These are phyloP conservation scores for Junonia oenone DNA, from an alignment of 2,888 invertebrate species.

Conservation along the genomic window DNA sequence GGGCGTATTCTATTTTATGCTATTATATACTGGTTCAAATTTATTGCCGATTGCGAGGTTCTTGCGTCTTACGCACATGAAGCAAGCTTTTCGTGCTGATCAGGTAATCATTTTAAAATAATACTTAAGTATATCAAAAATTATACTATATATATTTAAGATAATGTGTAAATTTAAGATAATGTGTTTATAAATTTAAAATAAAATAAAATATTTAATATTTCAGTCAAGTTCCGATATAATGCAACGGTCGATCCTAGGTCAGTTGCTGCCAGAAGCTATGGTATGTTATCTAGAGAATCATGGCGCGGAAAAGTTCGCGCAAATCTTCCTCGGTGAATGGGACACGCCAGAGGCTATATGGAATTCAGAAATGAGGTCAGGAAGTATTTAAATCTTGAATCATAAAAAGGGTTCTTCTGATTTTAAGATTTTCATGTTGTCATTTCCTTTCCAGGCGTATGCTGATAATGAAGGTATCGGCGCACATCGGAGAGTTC, in stretches of 20 bases:
- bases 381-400: background rate
- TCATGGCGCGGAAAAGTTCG: conserved; percentile 98
- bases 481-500: conserved; percentile 98
- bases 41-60: conserved; percentile 96
- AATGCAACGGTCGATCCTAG: conserved; percentile 94
- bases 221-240: conserved; percentile 84
- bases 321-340: conserved; percentile 97
- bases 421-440: background rate
- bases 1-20: conserved; percentile 98
- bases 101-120: conserved; percentile 85
- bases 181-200: too few species aligned
- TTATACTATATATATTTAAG: too few species aligned
- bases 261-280: conserved; percentile 97
- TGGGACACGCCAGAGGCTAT: conserved; percentile 99
- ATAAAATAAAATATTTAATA: too few species aligned
- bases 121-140: too few species aligned
- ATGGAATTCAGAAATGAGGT: conserved; percentile 99
- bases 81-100: conserved; percentile 95
- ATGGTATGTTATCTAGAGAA: conserved; percentile 99
- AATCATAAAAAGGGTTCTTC: background rate
- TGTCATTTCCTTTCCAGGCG: conserved; percentile 81
- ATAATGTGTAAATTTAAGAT: too few species aligned
- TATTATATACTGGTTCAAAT: conserved; percentile 99
- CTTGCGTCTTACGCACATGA: conserved; percentile 95
- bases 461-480: conserved; percentile 97